These are phyloP conservation scores for Drosophila sordidula DNA, from an alignment of 2,888 invertebrate genomes.

Conservation along the genomic window DNA sequence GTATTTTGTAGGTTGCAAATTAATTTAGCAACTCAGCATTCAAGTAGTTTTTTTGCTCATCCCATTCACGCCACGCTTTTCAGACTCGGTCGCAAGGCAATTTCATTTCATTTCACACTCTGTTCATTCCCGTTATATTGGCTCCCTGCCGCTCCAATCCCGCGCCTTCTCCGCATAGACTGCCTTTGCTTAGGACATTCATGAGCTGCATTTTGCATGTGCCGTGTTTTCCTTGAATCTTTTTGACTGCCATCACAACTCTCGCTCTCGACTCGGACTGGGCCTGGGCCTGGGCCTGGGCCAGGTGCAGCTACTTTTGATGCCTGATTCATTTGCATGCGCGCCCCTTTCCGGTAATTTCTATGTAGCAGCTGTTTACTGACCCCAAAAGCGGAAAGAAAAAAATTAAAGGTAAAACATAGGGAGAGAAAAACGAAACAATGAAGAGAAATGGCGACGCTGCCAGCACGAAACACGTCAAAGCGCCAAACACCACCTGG, in stretches of 20 bases:
- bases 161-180: background rate
- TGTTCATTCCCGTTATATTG: constrained; percentile 24
- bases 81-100: constrained; percentile 27
- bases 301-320: constrained; percentile 52
- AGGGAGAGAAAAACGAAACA: constrained; percentile 14
- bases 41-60: constrained; percentile 2
- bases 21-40: background rate
- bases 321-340: constrained; percentile 66
- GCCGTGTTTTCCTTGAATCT: constrained; percentile 46
- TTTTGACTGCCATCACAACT: constrained; percentile 48
- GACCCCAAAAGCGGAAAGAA: constrained; percentile 64
- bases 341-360: constrained; percentile 18
- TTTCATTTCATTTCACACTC: constrained; percentile 23
- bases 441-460: constrained; percentile 26
- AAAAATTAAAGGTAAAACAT: constrained; percentile 6
- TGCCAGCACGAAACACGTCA: constrained; percentile 62
- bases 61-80: constrained; percentile 20
- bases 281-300: background rate
- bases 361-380: constrained; percentile 58
- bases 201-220: constrained; percentile 60
- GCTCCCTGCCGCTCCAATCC: background rate
- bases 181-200: constrained; percentile 43
- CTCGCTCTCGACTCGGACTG: constrained; percentile 24
- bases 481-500: constrained; percentile 47
- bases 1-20: too few species aligned